Evolutionary conservation across 2,797 vertebrate species (phyloP).

Genomic region (Microhierax caerulescens): DNA sequence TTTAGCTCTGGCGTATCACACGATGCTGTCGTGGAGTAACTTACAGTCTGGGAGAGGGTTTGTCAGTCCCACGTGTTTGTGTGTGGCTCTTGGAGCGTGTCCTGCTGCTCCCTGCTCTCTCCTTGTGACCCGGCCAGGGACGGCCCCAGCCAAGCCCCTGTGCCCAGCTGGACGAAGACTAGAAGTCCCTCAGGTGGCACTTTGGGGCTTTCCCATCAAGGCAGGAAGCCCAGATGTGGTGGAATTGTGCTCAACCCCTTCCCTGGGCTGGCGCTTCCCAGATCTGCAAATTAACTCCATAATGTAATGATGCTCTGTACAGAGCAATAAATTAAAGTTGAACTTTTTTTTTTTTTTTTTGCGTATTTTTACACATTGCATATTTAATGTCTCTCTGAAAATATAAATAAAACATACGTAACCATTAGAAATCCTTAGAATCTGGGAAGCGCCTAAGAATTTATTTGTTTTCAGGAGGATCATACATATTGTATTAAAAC

Average conservation of each 20-base stretch:
- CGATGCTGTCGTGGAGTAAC: neutral
- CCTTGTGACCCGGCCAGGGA: neutral
- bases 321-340: constrained; percentile 23
- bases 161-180: fast-evolving
- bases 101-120: neutral
- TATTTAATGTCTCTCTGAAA: constrained; percentile 70
- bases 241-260: neutral
- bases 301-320: neutral
- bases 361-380: constrained; percentile 41
- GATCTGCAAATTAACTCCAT: constrained; percentile 52
- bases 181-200: neutral
- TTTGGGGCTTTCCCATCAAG: neutral
- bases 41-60: neutral
- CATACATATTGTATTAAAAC: constrained; percentile 81
- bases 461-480: constrained; percentile 76
- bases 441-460: constrained; percentile 71
- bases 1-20: neutral
- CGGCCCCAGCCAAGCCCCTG: fast-evolving
- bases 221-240: neutral
- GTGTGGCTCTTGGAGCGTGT: fast-evolving
- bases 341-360: neutral
- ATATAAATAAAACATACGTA: constrained; percentile 74
- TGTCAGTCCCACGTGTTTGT: fast-evolving
- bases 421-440: constrained; percentile 71
- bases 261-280: neutral